phyloP scores from a whole-genome alignment of 2,797 vertebrate species.

The Petrocephalus schoutedeni region DNA sequence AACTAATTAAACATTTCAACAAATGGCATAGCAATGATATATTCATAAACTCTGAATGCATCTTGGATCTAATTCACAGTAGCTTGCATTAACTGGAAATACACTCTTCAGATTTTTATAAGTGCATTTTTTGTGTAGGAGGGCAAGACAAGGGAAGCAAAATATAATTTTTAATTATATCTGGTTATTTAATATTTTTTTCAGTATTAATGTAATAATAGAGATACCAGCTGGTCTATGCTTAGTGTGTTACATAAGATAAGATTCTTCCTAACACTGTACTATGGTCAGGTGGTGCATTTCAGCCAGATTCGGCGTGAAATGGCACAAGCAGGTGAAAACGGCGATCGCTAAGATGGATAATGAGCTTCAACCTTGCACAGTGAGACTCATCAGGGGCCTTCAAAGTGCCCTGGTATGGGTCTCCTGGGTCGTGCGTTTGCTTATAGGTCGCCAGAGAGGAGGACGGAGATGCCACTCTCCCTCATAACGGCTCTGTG shows the following conservation, averaged over 20 bases:
- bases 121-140: neutral
- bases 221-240: neutral
- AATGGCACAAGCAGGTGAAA: neutral
- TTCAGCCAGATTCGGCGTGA: neutral
- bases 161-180: neutral
- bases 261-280: neutral
- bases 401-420: neutral
- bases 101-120: neutral
- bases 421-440: neutral
- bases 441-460: neutral
- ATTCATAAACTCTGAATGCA: neutral
- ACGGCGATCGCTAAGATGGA: neutral
- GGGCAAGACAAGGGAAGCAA: neutral
- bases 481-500: neutral
- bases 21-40: neutral
- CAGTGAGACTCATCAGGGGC: neutral
- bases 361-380: neutral
- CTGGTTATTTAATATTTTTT: neutral
- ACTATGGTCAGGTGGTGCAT: neutral
- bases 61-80: neutral
- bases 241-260: neutral
- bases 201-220: conserved; percentile 4
- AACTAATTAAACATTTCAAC: neutral
- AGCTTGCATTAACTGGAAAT: neutral
- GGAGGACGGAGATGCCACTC: too few relatives aligned